Base-by-base conservation (phyloP, 2,113 vertebrate genomes). In the Morone saxatilis region DNA sequence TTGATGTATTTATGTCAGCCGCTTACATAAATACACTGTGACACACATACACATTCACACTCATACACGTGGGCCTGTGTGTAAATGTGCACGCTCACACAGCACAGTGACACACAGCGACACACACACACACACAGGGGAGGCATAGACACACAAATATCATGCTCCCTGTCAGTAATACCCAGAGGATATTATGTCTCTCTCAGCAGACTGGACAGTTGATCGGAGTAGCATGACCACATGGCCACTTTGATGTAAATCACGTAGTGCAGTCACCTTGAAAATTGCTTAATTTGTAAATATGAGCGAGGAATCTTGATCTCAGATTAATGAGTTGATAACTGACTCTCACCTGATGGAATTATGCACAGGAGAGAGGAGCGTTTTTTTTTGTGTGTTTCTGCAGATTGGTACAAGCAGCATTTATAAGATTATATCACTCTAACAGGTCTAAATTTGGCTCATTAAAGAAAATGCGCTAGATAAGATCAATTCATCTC, bases 1-100 rank as follows among this genome's bases (percentile, higher is more conserved):
- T 91, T 91, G 81, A 94, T 93, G 92, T 91, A 93, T 93, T 94
- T 91, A 84, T 95, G 94, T 93, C 90, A 92, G 87, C 78, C 84
- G 47, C 91, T 90, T 82, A 86, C 84, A 89, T 71, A 91, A 88
- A 93, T 88, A 89, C 84, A 84, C 79, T 71, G 68, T 87, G 80
- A 83, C 88, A 92, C 85, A 88, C 80, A 69, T 76, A 73, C 88
- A 76, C 80, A 62, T 69, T 75, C 76, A 81, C 91, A 86, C 78
- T 86, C 80, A 50, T 60, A 76, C 81, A 71, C 73, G 72, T 63
- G 43, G 56, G 56, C 73, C 79, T 56, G 70, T 72, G 81, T 68
- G 80, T 82, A 78, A 43, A 71, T 65, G 82, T 51, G 43, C 84
- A 69, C 25, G 16, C 69, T 78, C 79, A 69, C 57, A 75, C 62